These are phyloP conservation scores for Acanthosepion lycidas DNA, from an alignment of 2,888 invertebrate genomes.

Conservation along the genomic window DNA sequence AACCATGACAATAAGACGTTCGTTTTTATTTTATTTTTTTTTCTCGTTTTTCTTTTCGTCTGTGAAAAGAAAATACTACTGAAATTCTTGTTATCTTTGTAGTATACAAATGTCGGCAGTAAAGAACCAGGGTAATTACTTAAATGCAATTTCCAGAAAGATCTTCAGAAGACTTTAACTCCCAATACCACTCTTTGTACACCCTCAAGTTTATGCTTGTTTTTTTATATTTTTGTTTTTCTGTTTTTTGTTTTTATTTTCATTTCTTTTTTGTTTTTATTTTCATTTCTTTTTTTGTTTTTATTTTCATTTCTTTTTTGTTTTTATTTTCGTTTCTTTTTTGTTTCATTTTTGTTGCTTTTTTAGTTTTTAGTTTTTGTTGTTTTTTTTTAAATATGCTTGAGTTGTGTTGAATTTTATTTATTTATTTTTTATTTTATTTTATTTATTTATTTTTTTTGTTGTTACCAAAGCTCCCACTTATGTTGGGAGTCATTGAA, in stretches of 20 bases:
- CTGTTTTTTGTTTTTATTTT: too few relatives aligned
- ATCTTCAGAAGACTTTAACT: background rate
- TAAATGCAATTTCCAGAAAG: background rate
- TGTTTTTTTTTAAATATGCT: background rate
- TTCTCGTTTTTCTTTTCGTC: background rate
- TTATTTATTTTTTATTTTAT: background rate
- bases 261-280: too few relatives aligned
- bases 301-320: too few relatives aligned
- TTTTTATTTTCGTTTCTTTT: too few relatives aligned
- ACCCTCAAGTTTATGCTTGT: background rate
- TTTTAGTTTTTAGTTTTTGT: background rate
- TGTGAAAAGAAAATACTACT: background rate
- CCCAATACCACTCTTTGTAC: background rate
- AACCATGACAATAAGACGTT: background rate
- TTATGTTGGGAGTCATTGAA: background rate
- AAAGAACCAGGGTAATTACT: background rate
- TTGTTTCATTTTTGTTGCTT: too few relatives aligned
- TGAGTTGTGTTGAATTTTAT: background rate
- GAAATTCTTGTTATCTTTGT: background rate
- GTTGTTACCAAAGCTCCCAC: background rate
- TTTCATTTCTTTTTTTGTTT: too few relatives aligned
- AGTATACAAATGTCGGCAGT: background rate
- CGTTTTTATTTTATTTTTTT: background rate
- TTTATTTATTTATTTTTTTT: background rate
- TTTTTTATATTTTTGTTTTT: background rate